A percentile compares a stretch with the other conserved stretches of the same genome.
phyloP scores from a whole-genome alignment of 2,113 vertebrate genomes.

The Salvator merianae region DNA sequence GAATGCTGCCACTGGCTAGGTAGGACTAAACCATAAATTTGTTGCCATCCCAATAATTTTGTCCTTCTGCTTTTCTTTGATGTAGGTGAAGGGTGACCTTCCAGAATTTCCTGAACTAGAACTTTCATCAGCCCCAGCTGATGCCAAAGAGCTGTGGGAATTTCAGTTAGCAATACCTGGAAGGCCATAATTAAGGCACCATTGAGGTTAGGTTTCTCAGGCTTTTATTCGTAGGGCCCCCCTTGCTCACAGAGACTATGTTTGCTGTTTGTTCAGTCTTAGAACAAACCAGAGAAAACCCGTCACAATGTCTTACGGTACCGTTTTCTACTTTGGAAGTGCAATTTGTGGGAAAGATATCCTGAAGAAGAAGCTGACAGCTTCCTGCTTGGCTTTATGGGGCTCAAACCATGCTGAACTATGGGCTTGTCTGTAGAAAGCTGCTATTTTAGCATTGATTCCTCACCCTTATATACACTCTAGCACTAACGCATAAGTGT shows the following conservation, averaged over 20 bases:
- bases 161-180: too few species aligned
- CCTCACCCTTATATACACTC: too few species aligned
- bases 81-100: too few species aligned
- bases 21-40: background rate
- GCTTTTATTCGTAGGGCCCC: slow-evolving; percentile 11
- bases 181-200: too few species aligned
- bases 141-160: too few species aligned
- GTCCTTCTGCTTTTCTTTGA: background rate
- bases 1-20: too few species aligned
- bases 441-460: background rate
- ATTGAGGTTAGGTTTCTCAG: background rate
- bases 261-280: background rate
- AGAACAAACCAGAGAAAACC: background rate
- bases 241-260: background rate
- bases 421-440: background rate
- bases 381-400: background rate
- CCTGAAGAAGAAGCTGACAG: background rate
- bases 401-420: background rate
- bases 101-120: too few species aligned
- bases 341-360: background rate
- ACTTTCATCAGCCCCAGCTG: too few species aligned
- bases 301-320: background rate
- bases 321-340: background rate
- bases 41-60: slow-evolving; percentile 28
- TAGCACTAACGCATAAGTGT: background rate